A percentile compares a stretch with the other conserved stretches of the same genome.
Conservation (phyloP, 2,888 invertebrate genomes). For the Pilophorus perplexus region DNA sequence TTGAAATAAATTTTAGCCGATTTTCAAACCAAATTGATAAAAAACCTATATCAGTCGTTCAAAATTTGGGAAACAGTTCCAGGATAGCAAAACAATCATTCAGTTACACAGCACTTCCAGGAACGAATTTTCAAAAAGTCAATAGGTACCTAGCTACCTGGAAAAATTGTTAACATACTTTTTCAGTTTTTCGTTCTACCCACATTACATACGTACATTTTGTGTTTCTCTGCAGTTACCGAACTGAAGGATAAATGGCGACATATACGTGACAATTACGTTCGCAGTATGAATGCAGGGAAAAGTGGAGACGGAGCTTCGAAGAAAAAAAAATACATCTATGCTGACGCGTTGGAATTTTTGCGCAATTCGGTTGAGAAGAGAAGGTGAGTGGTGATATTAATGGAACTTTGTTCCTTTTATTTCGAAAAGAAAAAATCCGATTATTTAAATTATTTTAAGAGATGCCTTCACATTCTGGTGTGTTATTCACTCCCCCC, state of each 20-base stretch:
- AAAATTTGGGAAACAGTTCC: conserved; percentile 1
- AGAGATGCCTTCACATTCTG: background rate
- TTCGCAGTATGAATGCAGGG: background rate
- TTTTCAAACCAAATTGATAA: conserved; percentile 7
- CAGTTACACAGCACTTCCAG: background rate
- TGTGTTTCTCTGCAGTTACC: conserved; percentile 3
- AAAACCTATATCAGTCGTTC: background rate
- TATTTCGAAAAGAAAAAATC: background rate
- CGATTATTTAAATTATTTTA: conserved; percentile 9
- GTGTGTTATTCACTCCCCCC: background rate
- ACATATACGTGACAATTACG: conserved; percentile 4
- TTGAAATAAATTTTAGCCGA: background rate
- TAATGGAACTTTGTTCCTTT: conserved; percentile 11
- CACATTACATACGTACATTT: conserved; percentile 5
- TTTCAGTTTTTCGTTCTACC: background rate
- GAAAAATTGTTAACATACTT: too few species aligned
- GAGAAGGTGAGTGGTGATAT: conserved; percentile 6
- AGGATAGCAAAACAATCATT: background rate
- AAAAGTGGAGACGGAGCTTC: conserved; percentile 3
- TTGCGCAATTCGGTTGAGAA: conserved; percentile 6
- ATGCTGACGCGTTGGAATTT: background rate
- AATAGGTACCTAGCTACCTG: background rate
- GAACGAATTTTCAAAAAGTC: conserved; percentile 1
- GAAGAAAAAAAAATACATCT: conserved; percentile 4
- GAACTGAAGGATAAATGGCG: conserved; percentile 10